A percentile compares a stretch with the other conserved stretches of the same genome.
Conservation (phyloP, 2,797 vertebrate species). For the Myripristis murdjan region DNA sequence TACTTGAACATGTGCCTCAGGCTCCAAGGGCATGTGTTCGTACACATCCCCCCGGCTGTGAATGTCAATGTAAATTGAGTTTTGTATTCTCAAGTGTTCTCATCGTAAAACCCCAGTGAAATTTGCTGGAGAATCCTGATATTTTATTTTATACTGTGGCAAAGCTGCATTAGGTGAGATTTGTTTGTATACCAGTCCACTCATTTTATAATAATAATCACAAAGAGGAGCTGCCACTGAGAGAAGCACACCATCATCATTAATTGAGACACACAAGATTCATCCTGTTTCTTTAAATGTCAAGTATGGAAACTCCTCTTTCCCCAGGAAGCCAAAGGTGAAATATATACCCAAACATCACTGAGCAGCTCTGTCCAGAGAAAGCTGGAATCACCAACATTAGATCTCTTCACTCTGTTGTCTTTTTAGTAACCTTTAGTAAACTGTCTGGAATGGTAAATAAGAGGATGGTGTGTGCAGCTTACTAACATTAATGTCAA, state of each 20-base stretch:
- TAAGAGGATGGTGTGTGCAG: background rate
- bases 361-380: background rate
- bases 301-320: background rate
- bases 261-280: conserved; percentile 4
- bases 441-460: conserved; percentile 4
- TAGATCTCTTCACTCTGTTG: background rate
- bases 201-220: background rate
- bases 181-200: background rate
- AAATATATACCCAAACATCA: background rate
- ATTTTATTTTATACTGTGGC: background rate
- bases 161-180: background rate
- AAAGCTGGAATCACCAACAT: background rate
- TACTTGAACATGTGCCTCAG: background rate
- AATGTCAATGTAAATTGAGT: conserved; percentile 18
- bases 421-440: background rate
- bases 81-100: background rate
- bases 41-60: background rate
- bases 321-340: conserved; percentile 22
- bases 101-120: conserved; percentile 1
- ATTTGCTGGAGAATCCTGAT: background rate
- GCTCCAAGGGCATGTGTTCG: background rate
- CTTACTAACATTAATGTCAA: conserved; percentile 2
- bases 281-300: background rate
- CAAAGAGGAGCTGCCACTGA: background rate
- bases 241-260: background rate